A percentile compares a stretch with the other conserved stretches of the same genome.
phyloP scores from a whole-genome alignment of 23 tunicate genomes.

The Styela clava region DNA sequence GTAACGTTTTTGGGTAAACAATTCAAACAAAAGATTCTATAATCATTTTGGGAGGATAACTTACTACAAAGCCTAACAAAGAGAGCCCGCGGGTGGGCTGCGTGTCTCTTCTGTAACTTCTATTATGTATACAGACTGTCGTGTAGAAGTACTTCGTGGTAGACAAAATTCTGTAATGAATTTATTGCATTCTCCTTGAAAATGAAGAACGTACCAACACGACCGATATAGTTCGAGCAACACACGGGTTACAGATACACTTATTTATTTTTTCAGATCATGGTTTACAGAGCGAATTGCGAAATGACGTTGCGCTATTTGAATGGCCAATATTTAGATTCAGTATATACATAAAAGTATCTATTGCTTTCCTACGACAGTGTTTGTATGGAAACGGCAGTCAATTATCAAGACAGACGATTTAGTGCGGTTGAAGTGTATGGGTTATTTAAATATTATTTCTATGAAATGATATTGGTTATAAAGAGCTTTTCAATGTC shows the following conservation, averaged over 20 bases:
- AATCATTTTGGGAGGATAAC: not conserved
- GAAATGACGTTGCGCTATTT: no score
- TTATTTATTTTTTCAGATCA: no score
- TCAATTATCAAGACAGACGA: not conserved
- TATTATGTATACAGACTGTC: slow-evolving; percentile 13
- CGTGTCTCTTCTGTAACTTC: slow-evolving; percentile 17
- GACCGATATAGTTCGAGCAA: no score
- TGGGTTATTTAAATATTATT: not conserved
- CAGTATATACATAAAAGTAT: not conserved
- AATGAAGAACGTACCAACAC: not conserved
- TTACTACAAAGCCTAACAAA: slow-evolving; percentile 4
- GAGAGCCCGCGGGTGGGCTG: slow-evolving; percentile 15
- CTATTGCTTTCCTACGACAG: not conserved
- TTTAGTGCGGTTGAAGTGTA: not conserved
- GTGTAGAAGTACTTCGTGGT: not conserved
- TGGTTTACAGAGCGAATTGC: no score
- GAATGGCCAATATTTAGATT: not conserved
- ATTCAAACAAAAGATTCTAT: not conserved
- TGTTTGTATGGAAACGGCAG: not conserved
- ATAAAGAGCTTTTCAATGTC: not conserved
- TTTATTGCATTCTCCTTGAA: not conserved
- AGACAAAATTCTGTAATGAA: not conserved
- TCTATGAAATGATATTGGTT: not conserved
- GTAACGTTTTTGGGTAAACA: not conserved
- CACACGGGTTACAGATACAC: no score